These are phyloP conservation scores for Bombus confusus DNA, from an alignment of 1,140 invertebrate species.

Conservation along the genomic window DNA sequence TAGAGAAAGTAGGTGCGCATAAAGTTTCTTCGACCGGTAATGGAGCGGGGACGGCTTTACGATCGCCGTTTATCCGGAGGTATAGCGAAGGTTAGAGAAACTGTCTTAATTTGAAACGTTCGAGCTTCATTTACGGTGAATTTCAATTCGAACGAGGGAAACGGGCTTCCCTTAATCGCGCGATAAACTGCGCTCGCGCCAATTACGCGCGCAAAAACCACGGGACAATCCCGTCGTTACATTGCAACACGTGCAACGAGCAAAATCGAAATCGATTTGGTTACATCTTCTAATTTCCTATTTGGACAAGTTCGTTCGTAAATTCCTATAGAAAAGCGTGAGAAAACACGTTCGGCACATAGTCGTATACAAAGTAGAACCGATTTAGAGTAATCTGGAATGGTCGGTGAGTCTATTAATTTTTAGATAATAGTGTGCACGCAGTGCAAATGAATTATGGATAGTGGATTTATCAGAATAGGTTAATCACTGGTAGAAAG, in stretches of 20 bases:
- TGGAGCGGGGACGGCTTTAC: conserved; percentile 47
- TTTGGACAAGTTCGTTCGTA: neutral
- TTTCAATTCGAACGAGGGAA: conserved; percentile 39
- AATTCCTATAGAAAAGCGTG: neutral
- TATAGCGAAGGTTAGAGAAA: conserved; percentile 35
- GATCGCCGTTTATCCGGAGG: conserved; percentile 38
- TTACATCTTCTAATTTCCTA: neutral
- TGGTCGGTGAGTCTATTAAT: too few relatives aligned
- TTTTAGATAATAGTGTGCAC: too few relatives aligned
- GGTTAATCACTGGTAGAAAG: too few relatives aligned
- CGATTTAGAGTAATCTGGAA: too few relatives aligned
- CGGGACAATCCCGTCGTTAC: neutral
- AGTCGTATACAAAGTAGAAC: too few relatives aligned
- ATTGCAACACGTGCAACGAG: neutral
- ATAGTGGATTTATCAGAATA: too few relatives aligned
- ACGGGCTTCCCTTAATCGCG: conserved; percentile 25
- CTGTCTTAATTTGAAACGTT: conserved; percentile 51
- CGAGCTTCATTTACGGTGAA: conserved; percentile 42
- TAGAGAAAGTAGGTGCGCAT: conserved; percentile 68
- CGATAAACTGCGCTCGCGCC: conserved; percentile 40
- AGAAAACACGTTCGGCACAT: neutral
- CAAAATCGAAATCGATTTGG: neutral
- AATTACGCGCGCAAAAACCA: conserved; percentile 34
- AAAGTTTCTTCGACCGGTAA: conserved; percentile 65
- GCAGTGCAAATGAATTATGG: too few relatives aligned